Evolutionary conservation across 2,113 vertebrate genomes (phyloP).

Genomic region (Hipposideros armiger): DNA sequence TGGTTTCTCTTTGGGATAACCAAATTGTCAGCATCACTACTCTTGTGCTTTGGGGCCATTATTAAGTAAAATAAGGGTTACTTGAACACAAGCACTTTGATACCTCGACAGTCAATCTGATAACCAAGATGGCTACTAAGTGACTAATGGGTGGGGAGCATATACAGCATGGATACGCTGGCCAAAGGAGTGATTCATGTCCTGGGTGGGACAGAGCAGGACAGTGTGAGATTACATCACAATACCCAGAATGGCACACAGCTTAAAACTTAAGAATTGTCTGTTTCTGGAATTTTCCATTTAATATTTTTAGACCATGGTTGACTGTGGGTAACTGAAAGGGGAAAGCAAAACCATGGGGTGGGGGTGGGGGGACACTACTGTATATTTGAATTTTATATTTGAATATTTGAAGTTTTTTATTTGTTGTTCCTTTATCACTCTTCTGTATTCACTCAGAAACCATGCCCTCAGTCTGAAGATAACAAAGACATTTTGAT

Average conservation of each 20-base stretch:
- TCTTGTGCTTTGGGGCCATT: neutral
- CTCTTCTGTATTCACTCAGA: slow-evolving; percentile 52
- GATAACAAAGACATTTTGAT: slow-evolving; percentile 59
- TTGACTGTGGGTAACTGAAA: neutral
- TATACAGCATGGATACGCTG: neutral
- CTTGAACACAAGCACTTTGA: neutral
- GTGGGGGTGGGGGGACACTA: neutral
- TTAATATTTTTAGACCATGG: neutral
- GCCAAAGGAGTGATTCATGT: neutral
- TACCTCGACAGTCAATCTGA: neutral
- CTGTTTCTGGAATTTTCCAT: neutral
- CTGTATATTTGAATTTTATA: slow-evolving; percentile 56
- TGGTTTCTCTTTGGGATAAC: neutral
- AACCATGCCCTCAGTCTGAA: slow-evolving; percentile 61
- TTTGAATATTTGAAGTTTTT: slow-evolving; percentile 57
- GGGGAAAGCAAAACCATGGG: neutral
- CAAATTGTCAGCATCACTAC: neutral
- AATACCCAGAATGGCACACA: neutral
- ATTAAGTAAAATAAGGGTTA: neutral
- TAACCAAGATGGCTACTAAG: neutral
- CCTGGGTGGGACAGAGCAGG: too few species aligned
- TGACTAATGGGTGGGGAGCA: neutral
- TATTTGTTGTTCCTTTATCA: slow-evolving; percentile 58
- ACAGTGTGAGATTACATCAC: neutral
- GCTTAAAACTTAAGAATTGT: neutral